Evolutionary conservation across 2,888 invertebrate species (phyloP).

Genomic region (Sphaerophoria rueppellii): DNA sequence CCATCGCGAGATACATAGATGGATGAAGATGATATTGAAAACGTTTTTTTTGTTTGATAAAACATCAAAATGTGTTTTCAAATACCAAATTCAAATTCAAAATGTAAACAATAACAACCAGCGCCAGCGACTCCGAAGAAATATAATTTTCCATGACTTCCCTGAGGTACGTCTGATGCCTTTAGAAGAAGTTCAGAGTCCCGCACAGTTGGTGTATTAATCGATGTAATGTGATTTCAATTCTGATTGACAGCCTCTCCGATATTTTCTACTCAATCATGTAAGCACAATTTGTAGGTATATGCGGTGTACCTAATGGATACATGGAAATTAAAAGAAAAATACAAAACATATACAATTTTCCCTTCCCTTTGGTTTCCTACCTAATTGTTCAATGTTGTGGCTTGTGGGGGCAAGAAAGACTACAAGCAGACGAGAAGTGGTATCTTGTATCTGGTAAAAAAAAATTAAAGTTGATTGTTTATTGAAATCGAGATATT

Average conservation of each 20-base stretch:
- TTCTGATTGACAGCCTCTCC: conserved; percentile 70
- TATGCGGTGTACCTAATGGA: conserved; percentile 49
- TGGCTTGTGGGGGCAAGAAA: background rate
- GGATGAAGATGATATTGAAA: conserved; percentile 39
- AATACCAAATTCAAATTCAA: conserved; percentile 27
- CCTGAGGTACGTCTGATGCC: background rate
- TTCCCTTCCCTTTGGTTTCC: background rate
- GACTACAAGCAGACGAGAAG: background rate
- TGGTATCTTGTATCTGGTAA: background rate
- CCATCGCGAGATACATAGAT: background rate
- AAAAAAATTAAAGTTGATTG: conserved; percentile 59
- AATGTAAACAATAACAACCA: conserved; percentile 23
- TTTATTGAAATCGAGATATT: conserved; percentile 71
- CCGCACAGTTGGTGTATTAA: conserved; percentile 59
- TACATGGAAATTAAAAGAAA: conserved; percentile 45
- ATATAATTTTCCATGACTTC: conserved; percentile 45
- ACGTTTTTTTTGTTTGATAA: conserved; percentile 21
- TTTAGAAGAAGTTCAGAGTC: background rate
- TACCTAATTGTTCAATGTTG: background rate
- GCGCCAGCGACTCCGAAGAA: background rate
- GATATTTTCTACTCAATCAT: conserved; percentile 49
- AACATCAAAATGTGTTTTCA: conserved; percentile 45
- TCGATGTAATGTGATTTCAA: conserved; percentile 70
- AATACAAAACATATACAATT: conserved; percentile 19
- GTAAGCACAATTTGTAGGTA: conserved; percentile 44